Conservation (phyloP, 2,113 vertebrate genomes). For the Rana temporaria region DNA sequence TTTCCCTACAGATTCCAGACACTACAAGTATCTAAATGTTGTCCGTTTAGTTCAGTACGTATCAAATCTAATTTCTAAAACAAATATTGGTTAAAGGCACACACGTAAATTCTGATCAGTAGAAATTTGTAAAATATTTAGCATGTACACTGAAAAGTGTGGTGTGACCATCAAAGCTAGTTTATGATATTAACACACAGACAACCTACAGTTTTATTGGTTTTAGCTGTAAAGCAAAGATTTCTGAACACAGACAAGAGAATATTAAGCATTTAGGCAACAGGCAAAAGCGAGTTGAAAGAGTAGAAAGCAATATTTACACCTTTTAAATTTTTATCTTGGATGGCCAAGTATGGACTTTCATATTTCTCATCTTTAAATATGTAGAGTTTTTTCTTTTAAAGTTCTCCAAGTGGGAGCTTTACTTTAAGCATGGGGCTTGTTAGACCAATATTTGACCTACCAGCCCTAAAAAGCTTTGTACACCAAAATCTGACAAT, state of each 20-base stretch:
- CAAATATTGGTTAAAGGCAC: background rate
- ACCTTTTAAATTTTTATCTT: no score
- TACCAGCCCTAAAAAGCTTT: no score
- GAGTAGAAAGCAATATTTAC: constrained; percentile 63
- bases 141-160: background rate
- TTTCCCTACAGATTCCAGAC: no score
- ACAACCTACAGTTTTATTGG: constrained; percentile 58
- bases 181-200: constrained; percentile 70
- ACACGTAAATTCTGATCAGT: background rate
- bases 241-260: constrained; percentile 63
- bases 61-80: background rate
- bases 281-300: constrained; percentile 53
- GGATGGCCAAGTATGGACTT: constrained; percentile 56
- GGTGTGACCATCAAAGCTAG: constrained; percentile 68
- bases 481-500: no score
- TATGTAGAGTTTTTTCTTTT: constrained; percentile 56
- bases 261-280: constrained; percentile 63
- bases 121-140: background rate
- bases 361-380: constrained; percentile 57
- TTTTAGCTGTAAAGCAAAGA: constrained; percentile 61
- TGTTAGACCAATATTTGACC: no score
- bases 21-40: no score
- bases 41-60: background rate
- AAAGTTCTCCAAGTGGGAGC: background rate
- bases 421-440: background rate